Base-by-base conservation (phyloP, 1,140 invertebrate species). In the Macrobrachium rosenbergii region DNA sequence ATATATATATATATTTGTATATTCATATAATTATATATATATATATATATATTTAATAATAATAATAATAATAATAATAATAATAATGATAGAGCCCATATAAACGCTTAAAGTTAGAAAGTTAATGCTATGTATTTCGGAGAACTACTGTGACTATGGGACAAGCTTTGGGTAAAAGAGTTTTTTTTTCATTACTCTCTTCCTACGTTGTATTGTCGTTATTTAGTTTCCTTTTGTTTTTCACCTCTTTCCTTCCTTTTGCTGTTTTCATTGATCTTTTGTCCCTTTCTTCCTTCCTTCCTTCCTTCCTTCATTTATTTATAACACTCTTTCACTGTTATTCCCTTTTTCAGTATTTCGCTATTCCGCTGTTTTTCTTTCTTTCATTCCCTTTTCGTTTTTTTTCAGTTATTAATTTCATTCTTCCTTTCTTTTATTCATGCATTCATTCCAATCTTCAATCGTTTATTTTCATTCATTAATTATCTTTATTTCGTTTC, bases 1-100 rank as follows among this genome's bases (percentile, higher is more conserved):
- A 73, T 73, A 73, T 23, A 73, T 73, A 73, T 23, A 73, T 73
- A 23, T 23, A 73, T 73, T 16, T 73, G 21, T 73, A 73, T 73
- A 73, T 73, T 16, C 10, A 73, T 73, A 73, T 73, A 17, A 2
- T 5, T 23, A 23, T n/a, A 73, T 73, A 14, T 73, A 43, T 73
- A 43, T 73, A 23, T n/a, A 14, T 23, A 23, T 23, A 43, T 23
- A 17, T 75, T 8, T 75, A 28, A 23, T 23, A 43, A n/a, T n/a
- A n/a, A n/a, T n/a, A n/a, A n/a, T n/a, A n/a, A n/a, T n/a, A n/a
- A n/a, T n/a, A n/a, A n/a, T n/a, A n/a, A n/a, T n/a, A n/a, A n/a
- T n/a, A n/a, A n/a, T n/a, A n/a, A n/a, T n/a, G n/a, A n/a, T n/a
- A n/a, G n/a, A n/a, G n/a, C n/a, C n/a, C n/a, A n/a, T n/a, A n/a